Evolutionary conservation across 2,113 vertebrate species (phyloP).

Genomic region (Engraulis encrasicolus): DNA sequence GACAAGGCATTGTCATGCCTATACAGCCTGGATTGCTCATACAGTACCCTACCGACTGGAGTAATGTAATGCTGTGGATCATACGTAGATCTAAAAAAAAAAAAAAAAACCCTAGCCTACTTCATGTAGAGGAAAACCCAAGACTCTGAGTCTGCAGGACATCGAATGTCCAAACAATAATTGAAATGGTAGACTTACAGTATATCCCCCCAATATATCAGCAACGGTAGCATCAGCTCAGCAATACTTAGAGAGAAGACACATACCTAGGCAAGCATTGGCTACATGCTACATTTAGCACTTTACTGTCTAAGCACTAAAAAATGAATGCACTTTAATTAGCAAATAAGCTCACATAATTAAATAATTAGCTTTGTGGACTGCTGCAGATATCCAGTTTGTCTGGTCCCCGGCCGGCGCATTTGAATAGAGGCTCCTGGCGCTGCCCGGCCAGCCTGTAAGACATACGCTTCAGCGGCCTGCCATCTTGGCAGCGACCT

Average conservation of each 20-base stretch:
- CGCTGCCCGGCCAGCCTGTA: neutral
- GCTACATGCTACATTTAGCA: slow-evolving; percentile 21
- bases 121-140: neutral
- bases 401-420: slow-evolving; percentile 4
- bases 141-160: neutral
- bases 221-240: slow-evolving; percentile 4
- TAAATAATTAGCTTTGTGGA: slow-evolving; percentile 19
- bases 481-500: neutral
- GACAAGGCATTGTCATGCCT: neutral
- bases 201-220: neutral
- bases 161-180: neutral
- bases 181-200: neutral
- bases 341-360: slow-evolving; percentile 23
- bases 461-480: neutral
- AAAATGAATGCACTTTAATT: slow-evolving; percentile 22
- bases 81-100: neutral
- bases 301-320: slow-evolving; percentile 21
- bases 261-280: slow-evolving; percentile 13
- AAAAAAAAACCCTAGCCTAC: neutral
- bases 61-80: neutral
- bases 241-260: neutral
- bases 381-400: slow-evolving; percentile 7
- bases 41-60: neutral
- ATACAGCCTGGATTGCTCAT: neutral
- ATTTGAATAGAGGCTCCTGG: slow-evolving; percentile 20